phyloP scores from a whole-genome alignment of 2,797 vertebrate species.

The Oryzias sinensis region DNA sequence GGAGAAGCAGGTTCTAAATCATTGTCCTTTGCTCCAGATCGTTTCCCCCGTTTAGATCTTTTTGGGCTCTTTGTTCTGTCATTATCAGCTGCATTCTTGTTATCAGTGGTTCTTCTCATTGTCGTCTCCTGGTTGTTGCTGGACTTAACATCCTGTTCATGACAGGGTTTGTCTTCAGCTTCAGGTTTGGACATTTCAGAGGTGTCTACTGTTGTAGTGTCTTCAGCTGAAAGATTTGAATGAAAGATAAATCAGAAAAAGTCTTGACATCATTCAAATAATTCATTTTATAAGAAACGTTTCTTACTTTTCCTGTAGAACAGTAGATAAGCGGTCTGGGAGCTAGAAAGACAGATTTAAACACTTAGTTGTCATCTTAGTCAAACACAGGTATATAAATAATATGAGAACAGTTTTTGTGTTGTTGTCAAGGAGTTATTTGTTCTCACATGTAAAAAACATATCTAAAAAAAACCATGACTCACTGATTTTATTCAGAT shows the following conservation, averaged over 20 bases:
- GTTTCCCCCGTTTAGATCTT: not conserved
- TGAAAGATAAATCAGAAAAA: not conserved
- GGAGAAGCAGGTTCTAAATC: too few relatives aligned
- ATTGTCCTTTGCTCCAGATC: not conserved
- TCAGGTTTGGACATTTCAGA: not conserved
- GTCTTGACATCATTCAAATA: not conserved
- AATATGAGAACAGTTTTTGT: too few relatives aligned
- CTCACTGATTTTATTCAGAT: too few relatives aligned
- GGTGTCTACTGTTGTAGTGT: not conserved
- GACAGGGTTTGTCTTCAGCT: not conserved
- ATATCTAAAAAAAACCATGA: too few relatives aligned
- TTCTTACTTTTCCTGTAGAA: conserved; percentile 1
- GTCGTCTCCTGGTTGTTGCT: not conserved
- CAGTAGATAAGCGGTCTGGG: not conserved
- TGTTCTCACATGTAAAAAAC: too few relatives aligned
- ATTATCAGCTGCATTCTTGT: not conserved
- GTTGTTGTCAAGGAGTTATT: not conserved
- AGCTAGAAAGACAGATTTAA: not conserved
- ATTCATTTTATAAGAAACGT: not conserved
- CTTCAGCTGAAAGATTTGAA: not conserved
- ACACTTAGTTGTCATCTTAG: not conserved
- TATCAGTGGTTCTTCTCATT: not conserved
- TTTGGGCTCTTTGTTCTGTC: not conserved
- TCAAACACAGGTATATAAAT: not conserved
- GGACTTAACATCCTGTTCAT: not conserved